A percentile compares a stretch with the other conserved stretches of the same genome.
These are phyloP conservation scores for Talpa occidentalis DNA, from an alignment of 2,113 vertebrate genomes.

Conservation along the genomic window DNA sequence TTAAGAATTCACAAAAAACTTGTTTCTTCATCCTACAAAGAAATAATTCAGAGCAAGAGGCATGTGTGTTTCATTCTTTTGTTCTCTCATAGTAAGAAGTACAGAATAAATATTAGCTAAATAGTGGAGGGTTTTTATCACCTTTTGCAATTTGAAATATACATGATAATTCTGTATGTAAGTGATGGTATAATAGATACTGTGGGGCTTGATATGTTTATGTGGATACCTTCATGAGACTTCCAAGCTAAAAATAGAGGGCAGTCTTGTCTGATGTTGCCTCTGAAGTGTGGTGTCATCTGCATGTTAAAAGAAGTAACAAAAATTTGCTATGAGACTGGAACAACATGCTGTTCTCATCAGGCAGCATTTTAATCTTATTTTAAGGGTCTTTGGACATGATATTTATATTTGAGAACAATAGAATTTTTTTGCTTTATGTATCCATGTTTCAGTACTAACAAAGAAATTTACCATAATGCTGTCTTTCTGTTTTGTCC, in stretches of 20 bases:
- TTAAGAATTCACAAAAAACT: slow-evolving; percentile 54
- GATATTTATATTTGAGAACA: slow-evolving; percentile 71
- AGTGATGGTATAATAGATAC: slow-evolving; percentile 23
- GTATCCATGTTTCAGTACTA: slow-evolving; percentile 45
- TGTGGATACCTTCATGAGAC: background rate
- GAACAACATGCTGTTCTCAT: slow-evolving; percentile 66
- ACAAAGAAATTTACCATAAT: slow-evolving; percentile 28
- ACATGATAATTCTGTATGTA: slow-evolving; percentile 30
- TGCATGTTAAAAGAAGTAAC: slow-evolving; percentile 44
- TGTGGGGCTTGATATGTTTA: background rate
- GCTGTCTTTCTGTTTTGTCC: slow-evolving; percentile 58
- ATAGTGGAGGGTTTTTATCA: slow-evolving; percentile 57
- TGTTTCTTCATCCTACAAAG: slow-evolving; percentile 44
- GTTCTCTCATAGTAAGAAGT: slow-evolving; percentile 4
- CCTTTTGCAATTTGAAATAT: slow-evolving; percentile 48
- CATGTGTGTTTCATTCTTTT: slow-evolving; percentile 46
- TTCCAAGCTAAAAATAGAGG: slow-evolving; percentile 56
- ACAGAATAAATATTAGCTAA: slow-evolving; percentile 49
- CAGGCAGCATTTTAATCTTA: slow-evolving; percentile 60
- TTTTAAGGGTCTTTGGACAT: slow-evolving; percentile 58
- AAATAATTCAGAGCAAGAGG: slow-evolving; percentile 16
- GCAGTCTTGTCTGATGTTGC: slow-evolving; percentile 34
- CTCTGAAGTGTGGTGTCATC: background rate
- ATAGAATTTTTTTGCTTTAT: slow-evolving; percentile 39
- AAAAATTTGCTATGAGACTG: background rate